A percentile compares a stretch with the other conserved stretches of the same genome.
These are phyloP conservation scores for Helicolenus hilgendorfi DNA, from an alignment of 2,797 vertebrate genomes.

Conservation along the genomic window DNA sequence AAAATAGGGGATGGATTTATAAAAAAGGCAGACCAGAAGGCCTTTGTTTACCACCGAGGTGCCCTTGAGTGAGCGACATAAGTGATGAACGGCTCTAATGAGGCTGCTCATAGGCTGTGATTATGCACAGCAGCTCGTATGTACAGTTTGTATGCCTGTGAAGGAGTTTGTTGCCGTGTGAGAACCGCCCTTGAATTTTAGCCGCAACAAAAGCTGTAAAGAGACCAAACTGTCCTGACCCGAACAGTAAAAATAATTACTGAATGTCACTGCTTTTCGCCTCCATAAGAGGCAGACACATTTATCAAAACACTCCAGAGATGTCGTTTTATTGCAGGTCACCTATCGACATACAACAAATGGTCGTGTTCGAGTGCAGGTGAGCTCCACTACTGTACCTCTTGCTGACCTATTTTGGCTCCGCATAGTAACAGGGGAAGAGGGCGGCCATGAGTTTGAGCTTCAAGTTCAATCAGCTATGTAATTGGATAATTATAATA, in stretches of 20 bases:
- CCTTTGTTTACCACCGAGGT: not conserved
- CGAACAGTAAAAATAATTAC: not conserved
- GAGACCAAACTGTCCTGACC: not conserved
- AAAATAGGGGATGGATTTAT: not conserved
- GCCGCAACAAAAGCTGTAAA: not conserved
- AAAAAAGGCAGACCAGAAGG: not conserved
- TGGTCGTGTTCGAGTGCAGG: not conserved
- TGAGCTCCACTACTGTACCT: not conserved
- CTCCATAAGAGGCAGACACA: not conserved
- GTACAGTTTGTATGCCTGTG: not conserved
- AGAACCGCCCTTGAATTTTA: not conserved
- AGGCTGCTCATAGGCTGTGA: not conserved
- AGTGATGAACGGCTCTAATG: not conserved
- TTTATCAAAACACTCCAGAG: not conserved
- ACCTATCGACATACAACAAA: not conserved
- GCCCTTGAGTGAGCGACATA: not conserved
- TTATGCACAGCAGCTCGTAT: not conserved
- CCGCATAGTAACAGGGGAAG: not conserved
- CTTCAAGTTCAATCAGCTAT: constrained; percentile 56
- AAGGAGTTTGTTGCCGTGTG: not conserved
- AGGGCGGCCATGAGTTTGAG: constrained; percentile 11
- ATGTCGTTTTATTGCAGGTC: not conserved
- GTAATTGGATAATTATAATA: constrained; percentile 64
- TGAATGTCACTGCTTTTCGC: not conserved
- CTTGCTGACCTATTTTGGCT: not conserved